Evolutionary conservation across 2,888 invertebrate genomes (phyloP).

Genomic region (Hydroisotoma schaefferi): DNA sequence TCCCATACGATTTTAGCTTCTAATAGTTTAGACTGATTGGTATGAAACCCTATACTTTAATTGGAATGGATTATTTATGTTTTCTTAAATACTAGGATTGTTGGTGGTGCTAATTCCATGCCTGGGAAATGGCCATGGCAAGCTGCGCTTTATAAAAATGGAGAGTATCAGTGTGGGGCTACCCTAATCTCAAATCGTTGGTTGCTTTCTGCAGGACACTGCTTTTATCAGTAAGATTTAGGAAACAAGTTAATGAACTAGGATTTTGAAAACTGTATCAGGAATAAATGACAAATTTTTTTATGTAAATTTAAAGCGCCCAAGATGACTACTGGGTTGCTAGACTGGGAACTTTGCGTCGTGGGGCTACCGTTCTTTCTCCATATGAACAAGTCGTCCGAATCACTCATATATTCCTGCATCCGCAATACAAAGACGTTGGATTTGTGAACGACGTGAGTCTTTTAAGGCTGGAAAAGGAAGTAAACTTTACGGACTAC

Average conservation of each 20-base stretch:
- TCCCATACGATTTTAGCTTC: not conserved
- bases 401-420: conserved; percentile 64
- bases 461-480: conserved; percentile 61
- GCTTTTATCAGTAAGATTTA: conserved; percentile 75
- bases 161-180: conserved; percentile 78
- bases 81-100: conserved; percentile 59
- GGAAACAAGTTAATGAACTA: not conserved
- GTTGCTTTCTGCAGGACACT: conserved; percentile 76
- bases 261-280: not conserved
- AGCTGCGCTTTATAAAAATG: conserved; percentile 78
- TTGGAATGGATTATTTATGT: not conserved
- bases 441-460: conserved; percentile 78
- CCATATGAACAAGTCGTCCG: conserved; percentile 70
- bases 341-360: conserved; percentile 68
- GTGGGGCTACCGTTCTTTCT: conserved; percentile 68
- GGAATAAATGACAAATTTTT: not conserved
- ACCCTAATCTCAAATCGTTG: conserved; percentile 68
- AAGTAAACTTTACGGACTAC: conserved; percentile 61
- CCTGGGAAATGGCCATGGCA: conserved; percentile 76
- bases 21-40: conserved; percentile 4
- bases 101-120: conserved; percentile 72
- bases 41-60: not conserved
- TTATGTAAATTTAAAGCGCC: conserved; percentile 56
- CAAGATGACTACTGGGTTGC: conserved; percentile 75
- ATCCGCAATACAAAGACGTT: conserved; percentile 68